phyloP scores from a whole-genome alignment of 2,888 invertebrate genomes.

The Chloromyia formosa region DNA sequence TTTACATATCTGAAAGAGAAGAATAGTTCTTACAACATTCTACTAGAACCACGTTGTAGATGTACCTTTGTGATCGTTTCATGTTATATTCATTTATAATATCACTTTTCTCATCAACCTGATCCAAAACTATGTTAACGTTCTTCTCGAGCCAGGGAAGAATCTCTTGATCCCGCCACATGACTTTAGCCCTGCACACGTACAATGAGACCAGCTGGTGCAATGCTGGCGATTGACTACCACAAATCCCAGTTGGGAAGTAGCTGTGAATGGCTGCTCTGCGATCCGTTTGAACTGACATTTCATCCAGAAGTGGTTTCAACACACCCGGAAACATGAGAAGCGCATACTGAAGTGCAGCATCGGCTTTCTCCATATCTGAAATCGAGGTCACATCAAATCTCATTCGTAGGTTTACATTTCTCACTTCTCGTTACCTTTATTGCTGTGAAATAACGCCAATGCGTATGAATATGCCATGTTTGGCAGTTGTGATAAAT shows the following conservation, averaged over 20 bases:
- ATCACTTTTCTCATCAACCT: conserved; percentile 71
- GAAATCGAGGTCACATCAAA: conserved; percentile 36
- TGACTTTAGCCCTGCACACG: conserved; percentile 74
- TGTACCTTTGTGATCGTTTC: conserved; percentile 71
- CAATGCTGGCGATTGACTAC: conserved; percentile 71
- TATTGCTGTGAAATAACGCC: conserved; percentile 71
- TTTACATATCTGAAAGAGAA: conserved; percentile 54
- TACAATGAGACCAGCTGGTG: conserved; percentile 78
- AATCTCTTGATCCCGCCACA: conserved; percentile 82
- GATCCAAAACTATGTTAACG: conserved; percentile 71
- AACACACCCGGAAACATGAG: conserved; percentile 84
- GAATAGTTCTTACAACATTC: neutral
- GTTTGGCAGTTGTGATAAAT: conserved; percentile 85
- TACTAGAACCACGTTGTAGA: conserved; percentile 49
- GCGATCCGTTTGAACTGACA: conserved; percentile 76
- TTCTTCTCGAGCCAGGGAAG: conserved; percentile 81
- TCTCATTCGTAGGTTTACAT: neutral
- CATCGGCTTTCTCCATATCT: conserved; percentile 67
- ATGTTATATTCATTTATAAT: conserved; percentile 69
- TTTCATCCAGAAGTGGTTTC: conserved; percentile 77
- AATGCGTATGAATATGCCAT: conserved; percentile 84
- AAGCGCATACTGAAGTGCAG: conserved; percentile 77
- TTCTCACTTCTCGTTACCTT: conserved; percentile 55
- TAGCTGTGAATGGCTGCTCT: conserved; percentile 67
- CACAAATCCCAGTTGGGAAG: conserved; percentile 59